A percentile compares a stretch with the other conserved stretches of the same genome.
These are phyloP conservation scores for Bombus turneri DNA, from an alignment of 1,140 invertebrate genomes.

Conservation along the genomic window DNA sequence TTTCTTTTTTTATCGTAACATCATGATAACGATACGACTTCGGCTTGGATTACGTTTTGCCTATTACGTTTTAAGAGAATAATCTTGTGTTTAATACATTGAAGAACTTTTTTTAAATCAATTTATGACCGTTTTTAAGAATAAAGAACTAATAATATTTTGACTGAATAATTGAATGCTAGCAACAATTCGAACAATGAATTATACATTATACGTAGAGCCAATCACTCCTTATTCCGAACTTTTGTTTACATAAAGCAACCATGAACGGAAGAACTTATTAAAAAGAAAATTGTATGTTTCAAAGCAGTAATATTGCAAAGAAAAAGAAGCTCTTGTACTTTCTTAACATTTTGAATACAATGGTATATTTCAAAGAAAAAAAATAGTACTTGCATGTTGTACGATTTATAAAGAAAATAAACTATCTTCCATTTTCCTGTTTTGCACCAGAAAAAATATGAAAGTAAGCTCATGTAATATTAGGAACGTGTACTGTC, in stretches of 20 bases:
- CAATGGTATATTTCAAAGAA: conserved; percentile 15
- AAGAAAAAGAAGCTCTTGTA: conserved; percentile 25
- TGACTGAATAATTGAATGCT: conserved; percentile 26
- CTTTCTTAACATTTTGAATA: conserved; percentile 47
- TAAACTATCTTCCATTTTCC: conserved; percentile 32
- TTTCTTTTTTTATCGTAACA: conserved; percentile 55
- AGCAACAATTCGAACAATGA: conserved; percentile 4
- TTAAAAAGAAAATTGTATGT: not conserved
- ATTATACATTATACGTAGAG: not conserved
- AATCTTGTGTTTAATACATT: conserved; percentile 2
- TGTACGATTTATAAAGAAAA: conserved; percentile 37
- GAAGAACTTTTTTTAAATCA: conserved; percentile 2
- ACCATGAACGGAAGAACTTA: not conserved
- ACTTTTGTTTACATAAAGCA: not conserved
- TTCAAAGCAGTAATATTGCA: conserved; percentile 3
- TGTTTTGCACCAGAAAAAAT: conserved; percentile 46
- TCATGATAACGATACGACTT: conserved; percentile 33
- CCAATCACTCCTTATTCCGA: not conserved
- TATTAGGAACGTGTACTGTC: conserved; percentile 29
- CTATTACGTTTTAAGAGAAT: not conserved
- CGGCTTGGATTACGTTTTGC: conserved; percentile 5
- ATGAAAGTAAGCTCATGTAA: conserved; percentile 57
- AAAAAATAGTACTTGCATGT: conserved; percentile 41
- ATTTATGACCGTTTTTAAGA: conserved; percentile 22
- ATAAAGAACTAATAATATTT: conserved; percentile 14